Evolutionary conservation across 2,797 vertebrate species (phyloP).

Genomic region (Steatocranus sp.): DNA sequence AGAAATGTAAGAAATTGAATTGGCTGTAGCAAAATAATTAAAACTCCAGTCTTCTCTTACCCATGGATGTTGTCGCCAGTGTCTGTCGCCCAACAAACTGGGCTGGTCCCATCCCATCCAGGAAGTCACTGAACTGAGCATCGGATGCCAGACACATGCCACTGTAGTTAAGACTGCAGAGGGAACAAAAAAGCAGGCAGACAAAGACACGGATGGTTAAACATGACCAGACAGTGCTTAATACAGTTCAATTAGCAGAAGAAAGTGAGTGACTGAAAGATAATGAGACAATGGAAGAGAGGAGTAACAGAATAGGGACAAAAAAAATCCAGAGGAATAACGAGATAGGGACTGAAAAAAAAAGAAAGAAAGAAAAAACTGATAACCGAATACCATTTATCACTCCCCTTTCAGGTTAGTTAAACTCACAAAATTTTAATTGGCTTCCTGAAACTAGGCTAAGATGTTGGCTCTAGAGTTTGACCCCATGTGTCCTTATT

Average conservation of each 20-base stretch:
- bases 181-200: constrained; percentile 4
- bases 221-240: neutral
- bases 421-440: neutral
- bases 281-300: neutral
- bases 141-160: constrained; percentile 95
- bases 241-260: neutral
- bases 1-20: neutral
- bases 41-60: constrained; percentile 60
- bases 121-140: constrained; percentile 97
- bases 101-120: constrained; percentile 94
- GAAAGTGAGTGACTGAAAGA: neutral
- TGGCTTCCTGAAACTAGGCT: neutral
- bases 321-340: neutral
- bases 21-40: neutral
- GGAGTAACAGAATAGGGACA: neutral
- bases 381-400: neutral
- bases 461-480: neutral
- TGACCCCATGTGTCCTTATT: constrained; percentile 1
- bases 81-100: constrained; percentile 98
- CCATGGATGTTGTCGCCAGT: constrained; percentile 94
- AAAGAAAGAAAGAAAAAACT: neutral
- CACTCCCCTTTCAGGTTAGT: neutral
- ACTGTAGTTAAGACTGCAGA: constrained; percentile 92
- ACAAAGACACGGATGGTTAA: neutral
- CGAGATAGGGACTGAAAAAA: neutral